Evolutionary conservation across 2,888 invertebrate genomes (phyloP), one percentile per base, ranked within the genome.

Genomic region (Ichneumoninae sp.): DNA sequence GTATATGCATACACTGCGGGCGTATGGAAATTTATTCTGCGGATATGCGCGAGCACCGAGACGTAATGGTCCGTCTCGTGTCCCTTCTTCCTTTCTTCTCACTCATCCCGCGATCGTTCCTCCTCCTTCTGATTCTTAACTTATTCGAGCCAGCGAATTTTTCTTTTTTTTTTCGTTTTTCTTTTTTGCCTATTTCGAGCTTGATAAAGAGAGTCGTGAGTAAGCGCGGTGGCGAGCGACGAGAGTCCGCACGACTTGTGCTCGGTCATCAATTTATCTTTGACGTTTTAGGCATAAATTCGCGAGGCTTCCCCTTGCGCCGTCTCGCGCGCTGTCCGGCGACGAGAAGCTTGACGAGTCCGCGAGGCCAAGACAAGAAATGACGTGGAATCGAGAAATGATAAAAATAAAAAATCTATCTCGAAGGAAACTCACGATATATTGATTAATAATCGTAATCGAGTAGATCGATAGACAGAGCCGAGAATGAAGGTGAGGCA

Each of bases 11-110:
- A 81, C 30, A 52, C 19, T 47, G 19, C 88, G 79, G 86, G 88
- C 91, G 57, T 57, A 92, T 92, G 92, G 90, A 92, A 92, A 93
- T 93, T 91, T 92, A 92, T 92, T 92, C 91, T 47, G 87, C 82
- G 88, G 79, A 85, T 85, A 85, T 84, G 73, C 76, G 65, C 81
- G 47, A 78, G 52, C 68, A 60, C 50, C 81, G 60, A 84, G 84
- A 86, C 85, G 84, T 86, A 86, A 85, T 85, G 83, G 80, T 79
- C 76, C 81, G 30, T 83, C 71, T 80, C 81, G 63, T 81, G 80
- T 76, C 81, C 71, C 66, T 70, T 85, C 81, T 81, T 83, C 80
- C 54, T 80, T 81, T 78, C 13, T 26, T 36, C 68, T 66, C 65
- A 30, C 50, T 65, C 60, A 33, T 71, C 47, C n/a, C 54, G n/a